A percentile compares a stretch with the other conserved stretches of the same genome.
phyloP scores from a whole-genome alignment of 2,888 invertebrate genomes.

The Hemicrepidius hirtus region DNA sequence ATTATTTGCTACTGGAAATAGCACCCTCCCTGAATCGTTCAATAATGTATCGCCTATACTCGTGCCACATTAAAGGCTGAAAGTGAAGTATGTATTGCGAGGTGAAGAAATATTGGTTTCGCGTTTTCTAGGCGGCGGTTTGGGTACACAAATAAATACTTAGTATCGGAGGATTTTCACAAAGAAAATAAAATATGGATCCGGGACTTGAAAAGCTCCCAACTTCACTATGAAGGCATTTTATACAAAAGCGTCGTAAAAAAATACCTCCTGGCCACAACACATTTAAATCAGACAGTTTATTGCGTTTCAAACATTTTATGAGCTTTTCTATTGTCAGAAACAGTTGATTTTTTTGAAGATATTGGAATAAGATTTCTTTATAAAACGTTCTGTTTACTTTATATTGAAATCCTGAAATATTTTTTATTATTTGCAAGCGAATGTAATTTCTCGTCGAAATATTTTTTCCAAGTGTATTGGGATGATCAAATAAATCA shows the following conservation, averaged over 20 bases:
- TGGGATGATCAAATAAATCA: too few relatives aligned
- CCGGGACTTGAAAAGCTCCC: constrained; percentile 4
- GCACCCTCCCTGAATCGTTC: constrained; percentile 26
- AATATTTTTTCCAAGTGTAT: too few relatives aligned
- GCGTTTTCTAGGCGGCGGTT: constrained; percentile 20
- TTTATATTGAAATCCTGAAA: too few relatives aligned
- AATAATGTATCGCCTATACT: constrained; percentile 38
- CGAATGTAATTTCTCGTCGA: too few relatives aligned
- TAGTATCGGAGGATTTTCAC: constrained; percentile 15
- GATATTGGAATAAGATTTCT: too few relatives aligned
- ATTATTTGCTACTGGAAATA: constrained; percentile 35
- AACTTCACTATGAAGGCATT: constrained; percentile 1
- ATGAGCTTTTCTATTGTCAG: too few relatives aligned
- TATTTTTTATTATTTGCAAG: too few relatives aligned
- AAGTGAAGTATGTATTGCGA: constrained; percentile 36
- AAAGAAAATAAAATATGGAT: constrained; percentile 18
- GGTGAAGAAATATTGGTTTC: constrained; percentile 41
- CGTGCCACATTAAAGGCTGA: constrained; percentile 36
- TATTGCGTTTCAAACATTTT: not conserved
- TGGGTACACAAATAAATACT: constrained; percentile 31
- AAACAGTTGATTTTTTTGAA: too few relatives aligned
- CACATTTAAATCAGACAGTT: too few relatives aligned
- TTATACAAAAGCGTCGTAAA: constrained; percentile 6
- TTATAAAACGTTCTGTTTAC: too few relatives aligned
- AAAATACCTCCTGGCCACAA: not conserved